Evolutionary conservation across 2,113 vertebrate genomes (phyloP).

Genomic region (Phasianus colchicus): DNA sequence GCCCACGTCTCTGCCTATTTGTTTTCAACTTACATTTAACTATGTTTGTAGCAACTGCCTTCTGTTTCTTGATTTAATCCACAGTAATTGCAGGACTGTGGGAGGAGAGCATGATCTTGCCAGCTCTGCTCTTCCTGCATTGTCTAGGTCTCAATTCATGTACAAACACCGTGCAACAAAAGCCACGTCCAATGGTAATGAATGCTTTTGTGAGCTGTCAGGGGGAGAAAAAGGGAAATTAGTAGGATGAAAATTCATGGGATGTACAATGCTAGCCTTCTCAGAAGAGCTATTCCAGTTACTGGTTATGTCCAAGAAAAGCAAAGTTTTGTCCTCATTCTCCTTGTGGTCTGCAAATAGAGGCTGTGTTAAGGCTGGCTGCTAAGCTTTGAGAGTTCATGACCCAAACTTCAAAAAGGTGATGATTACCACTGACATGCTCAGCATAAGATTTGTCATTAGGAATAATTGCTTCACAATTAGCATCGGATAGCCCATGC

Average conservation of each 20-base stretch:
- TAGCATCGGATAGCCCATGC: background rate
- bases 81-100: background rate
- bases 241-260: background rate
- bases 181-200: background rate
- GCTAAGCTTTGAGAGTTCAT: background rate
- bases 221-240: background rate
- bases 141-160: accelerated
- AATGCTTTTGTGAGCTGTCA: background rate
- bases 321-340: background rate
- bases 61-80: background rate
- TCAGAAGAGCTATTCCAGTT: background rate
- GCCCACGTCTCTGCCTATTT: background rate
- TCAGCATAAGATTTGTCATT: background rate
- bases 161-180: background rate
- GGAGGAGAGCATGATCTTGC: background rate
- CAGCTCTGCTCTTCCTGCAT: background rate
- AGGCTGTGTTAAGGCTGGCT: background rate
- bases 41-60: background rate
- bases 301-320: background rate
- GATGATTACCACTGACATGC: background rate
- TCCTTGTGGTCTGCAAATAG: background rate
- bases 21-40: background rate
- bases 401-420: accelerated
- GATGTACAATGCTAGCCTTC: background rate
- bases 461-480: background rate